Conservation (phyloP, 1,140 invertebrate genomes). For the Cotesia vestalis region DNA sequence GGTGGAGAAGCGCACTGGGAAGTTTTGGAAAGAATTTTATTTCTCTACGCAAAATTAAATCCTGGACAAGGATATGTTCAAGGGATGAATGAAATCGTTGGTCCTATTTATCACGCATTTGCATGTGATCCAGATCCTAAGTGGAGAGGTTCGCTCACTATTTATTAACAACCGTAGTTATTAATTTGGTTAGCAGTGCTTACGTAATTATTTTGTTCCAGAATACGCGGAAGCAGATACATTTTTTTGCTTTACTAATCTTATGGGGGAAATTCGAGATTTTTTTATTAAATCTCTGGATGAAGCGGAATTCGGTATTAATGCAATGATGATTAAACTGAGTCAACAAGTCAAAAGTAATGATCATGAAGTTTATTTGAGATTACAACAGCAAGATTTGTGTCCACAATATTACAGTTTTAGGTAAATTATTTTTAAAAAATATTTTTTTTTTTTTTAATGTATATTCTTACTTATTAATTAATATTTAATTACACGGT, state of each 20-base stretch:
- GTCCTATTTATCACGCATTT: constrained; percentile 97
- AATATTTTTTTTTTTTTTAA: background rate
- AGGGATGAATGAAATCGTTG: constrained; percentile 99
- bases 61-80: constrained; percentile 97
- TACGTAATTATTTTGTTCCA: constrained; percentile 61
- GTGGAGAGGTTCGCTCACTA: constrained; percentile 74
- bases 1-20: constrained; percentile 94
- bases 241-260: constrained; percentile 97
- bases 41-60: constrained; percentile 97
- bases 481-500: background rate
- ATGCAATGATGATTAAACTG: constrained; percentile 83
- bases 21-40: constrained; percentile 95
- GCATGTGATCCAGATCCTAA: constrained; percentile 86
- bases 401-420: constrained; percentile 97
- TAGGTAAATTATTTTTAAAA: constrained; percentile 65
- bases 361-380: constrained; percentile 81
- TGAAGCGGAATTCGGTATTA: constrained; percentile 89
- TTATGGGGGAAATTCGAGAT: constrained; percentile 97
- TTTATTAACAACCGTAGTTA: background rate
- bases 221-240: constrained; percentile 96
- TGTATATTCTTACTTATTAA: background rate
- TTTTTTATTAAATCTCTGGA: constrained; percentile 97
- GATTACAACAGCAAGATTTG: constrained; percentile 83
- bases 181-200: no score
- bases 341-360: constrained; percentile 78